Percentiles rank a stretch among this genome's conserved stretches.
These are phyloP conservation scores for Polydrusus cervinus DNA, from an alignment of 2,888 invertebrate species.

Conservation along the genomic window DNA sequence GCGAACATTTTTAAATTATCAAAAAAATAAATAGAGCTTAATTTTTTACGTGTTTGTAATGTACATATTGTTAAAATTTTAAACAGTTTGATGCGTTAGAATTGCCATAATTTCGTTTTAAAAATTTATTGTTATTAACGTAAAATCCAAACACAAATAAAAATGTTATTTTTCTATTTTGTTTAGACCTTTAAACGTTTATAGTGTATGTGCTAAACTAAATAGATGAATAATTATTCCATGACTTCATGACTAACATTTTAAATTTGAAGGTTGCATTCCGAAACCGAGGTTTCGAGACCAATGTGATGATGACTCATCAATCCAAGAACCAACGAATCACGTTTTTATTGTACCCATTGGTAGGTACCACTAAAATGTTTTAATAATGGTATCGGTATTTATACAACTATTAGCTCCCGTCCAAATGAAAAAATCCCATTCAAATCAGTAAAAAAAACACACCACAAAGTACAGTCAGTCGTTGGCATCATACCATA, in stretches of 20 bases:
- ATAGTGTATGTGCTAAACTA: constrained; percentile 11
- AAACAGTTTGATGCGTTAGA: too few relatives aligned
- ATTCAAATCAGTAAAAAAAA: not conserved
- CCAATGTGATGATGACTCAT: constrained; percentile 25
- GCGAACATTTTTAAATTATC: too few relatives aligned
- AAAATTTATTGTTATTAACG: too few relatives aligned
- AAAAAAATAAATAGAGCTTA: too few relatives aligned
- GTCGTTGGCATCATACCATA: too few relatives aligned
- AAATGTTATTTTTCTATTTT: not conserved
- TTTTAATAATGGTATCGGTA: not conserved
- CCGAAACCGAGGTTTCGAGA: constrained; percentile 26
- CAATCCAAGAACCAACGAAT: constrained; percentile 10
- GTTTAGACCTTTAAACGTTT: constrained; percentile 1
- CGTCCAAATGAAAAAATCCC: not conserved
- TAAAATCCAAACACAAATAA: too few relatives aligned
- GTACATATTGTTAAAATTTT: too few relatives aligned
- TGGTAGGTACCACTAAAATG: not conserved
- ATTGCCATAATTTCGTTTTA: too few relatives aligned
- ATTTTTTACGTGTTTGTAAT: too few relatives aligned
- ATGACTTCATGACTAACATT: constrained; percentile 34
- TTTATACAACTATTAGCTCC: too few relatives aligned
- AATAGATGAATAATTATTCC: constrained; percentile 21
- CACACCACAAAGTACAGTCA: too few relatives aligned
- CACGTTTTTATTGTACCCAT: constrained; percentile 15
- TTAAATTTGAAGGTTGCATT: constrained; percentile 34